Conservation (phyloP, 2,113 vertebrate genomes). For the Toxotes jaculatrix region DNA sequence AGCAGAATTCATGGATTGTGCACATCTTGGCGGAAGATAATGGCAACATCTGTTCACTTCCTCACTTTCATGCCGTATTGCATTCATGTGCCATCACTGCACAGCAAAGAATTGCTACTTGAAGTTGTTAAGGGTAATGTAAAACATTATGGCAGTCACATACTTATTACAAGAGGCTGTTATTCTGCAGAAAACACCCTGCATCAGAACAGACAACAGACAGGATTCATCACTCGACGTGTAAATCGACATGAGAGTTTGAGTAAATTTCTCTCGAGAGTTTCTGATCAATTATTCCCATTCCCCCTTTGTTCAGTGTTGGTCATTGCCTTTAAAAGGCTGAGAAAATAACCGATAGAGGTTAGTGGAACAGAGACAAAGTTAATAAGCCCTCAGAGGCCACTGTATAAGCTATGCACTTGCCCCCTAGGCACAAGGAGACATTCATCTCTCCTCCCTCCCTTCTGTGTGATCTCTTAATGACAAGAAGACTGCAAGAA, state of each 20-base stretch:
- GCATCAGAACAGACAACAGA: slow-evolving; percentile 9
- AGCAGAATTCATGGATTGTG: slow-evolving; percentile 36
- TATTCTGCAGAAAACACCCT: neutral
- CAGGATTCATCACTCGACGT: slow-evolving; percentile 4
- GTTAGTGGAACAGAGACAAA: slow-evolving; percentile 36
- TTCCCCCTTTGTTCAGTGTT: neutral
- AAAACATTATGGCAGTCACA: neutral
- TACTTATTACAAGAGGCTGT: neutral
- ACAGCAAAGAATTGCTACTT: neutral
- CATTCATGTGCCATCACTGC: neutral
- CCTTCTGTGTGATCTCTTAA: slow-evolving; percentile 74
- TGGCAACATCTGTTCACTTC: slow-evolving; percentile 54
- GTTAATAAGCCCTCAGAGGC: slow-evolving; percentile 67
- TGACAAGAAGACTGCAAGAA: slow-evolving; percentile 79
- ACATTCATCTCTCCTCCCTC: slow-evolving; percentile 59
- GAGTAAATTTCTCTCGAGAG: slow-evolving; percentile 40
- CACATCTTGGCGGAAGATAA: slow-evolving; percentile 57
- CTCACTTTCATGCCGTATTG: neutral
- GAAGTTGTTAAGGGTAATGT: slow-evolving; percentile 22
- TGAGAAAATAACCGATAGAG: slow-evolving; percentile 28
- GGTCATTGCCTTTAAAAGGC: slow-evolving; percentile 40
- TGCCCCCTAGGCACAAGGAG: slow-evolving; percentile 57
- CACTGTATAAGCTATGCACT: slow-evolving; percentile 39
- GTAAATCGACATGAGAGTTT: slow-evolving; percentile 1
- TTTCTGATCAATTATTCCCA: slow-evolving; percentile 37